Conservation (phyloP, 2,888 invertebrate genomes). For the Theretra japonica region DNA sequence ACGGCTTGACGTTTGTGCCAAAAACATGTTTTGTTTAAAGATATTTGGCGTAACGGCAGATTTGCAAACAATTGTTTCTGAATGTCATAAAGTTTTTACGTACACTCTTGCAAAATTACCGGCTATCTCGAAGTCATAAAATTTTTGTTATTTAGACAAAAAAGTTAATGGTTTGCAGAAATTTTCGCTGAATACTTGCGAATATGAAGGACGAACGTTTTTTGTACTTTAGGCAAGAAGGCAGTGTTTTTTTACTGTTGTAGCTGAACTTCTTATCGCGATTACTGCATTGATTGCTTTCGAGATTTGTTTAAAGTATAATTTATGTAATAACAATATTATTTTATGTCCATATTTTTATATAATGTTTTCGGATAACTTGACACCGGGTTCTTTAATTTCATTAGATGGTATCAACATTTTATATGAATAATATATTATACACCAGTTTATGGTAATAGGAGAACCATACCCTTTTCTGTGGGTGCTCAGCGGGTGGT, state of each 20-base stretch:
- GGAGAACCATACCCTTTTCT: background rate
- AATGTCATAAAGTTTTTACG: background rate
- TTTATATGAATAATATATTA: background rate
- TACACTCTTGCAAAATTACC: background rate
- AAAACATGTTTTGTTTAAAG: slow-evolving; percentile 4
- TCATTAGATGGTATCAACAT: slow-evolving; percentile 22
- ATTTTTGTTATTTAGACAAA: background rate
- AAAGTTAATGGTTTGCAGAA: background rate
- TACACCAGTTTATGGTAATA: background rate
- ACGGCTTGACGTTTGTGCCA: slow-evolving; percentile 13
- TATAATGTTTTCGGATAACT: background rate
- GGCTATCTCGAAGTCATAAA: background rate
- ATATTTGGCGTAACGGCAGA: slow-evolving; percentile 7
- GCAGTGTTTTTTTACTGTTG: too few species aligned
- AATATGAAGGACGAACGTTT: too few species aligned
- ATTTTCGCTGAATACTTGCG: too few species aligned
- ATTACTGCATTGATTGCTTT: too few species aligned
- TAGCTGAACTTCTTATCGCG: too few species aligned
- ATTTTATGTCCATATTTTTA: background rate
- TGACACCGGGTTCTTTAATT: slow-evolving; percentile 22
- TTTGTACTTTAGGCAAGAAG: too few species aligned
- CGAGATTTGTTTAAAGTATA: too few species aligned
- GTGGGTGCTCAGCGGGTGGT: slow-evolving; percentile 10
- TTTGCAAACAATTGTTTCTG: background rate
- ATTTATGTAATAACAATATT: too few species aligned